Base-by-base conservation (phyloP, 2,888 invertebrate genomes). In the Eutolmus rufibarbis region DNA sequence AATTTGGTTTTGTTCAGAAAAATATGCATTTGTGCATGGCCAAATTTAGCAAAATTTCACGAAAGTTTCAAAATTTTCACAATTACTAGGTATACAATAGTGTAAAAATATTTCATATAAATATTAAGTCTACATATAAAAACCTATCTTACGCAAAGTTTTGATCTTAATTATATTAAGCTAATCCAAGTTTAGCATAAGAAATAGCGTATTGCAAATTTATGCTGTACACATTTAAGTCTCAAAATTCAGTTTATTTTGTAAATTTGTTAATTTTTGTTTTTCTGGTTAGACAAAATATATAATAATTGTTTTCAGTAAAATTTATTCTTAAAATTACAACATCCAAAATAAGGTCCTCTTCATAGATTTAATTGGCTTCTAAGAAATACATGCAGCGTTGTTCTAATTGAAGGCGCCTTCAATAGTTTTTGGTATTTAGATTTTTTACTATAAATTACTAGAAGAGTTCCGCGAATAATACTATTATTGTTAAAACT, bases 51-150 rank as follows among this genome's bases (percentile, higher is more conserved):
- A 77, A 77, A 34, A 37, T 37, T 34, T 77, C 40, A 7, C 8
- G 16, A 74, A 74, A 28, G 2, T 56, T 23, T 74, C 23, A 74
- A 76, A n/a, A 78, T 23, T 23, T 43, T 12, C 66, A 19, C 28
- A 66, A 28, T 23, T 66, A 28, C 12, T 66, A 66, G 28, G 66
- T 66, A 66, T 66, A 66, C 66, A 76, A 76, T n/a, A 76, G 31
- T 79, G 79, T 79, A 79, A 79, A 79, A 79, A 79, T 79, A 51
- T 51, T 79, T 51, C n/a, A 31, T 79, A 79, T 51, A 79, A 79
- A 79, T 79, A 51, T 51, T 51, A 51, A 79, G 79, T 79, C 51
- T 79, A 31, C 14, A 51, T 79, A 79, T 34, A 79, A 79, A 79
- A 79, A 79, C 16, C 14, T 78, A 28, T 51, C 79, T 79, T 79